These are phyloP conservation scores for Karalla daura DNA, from an alignment of 2,797 vertebrate genomes.

Conservation along the genomic window DNA sequence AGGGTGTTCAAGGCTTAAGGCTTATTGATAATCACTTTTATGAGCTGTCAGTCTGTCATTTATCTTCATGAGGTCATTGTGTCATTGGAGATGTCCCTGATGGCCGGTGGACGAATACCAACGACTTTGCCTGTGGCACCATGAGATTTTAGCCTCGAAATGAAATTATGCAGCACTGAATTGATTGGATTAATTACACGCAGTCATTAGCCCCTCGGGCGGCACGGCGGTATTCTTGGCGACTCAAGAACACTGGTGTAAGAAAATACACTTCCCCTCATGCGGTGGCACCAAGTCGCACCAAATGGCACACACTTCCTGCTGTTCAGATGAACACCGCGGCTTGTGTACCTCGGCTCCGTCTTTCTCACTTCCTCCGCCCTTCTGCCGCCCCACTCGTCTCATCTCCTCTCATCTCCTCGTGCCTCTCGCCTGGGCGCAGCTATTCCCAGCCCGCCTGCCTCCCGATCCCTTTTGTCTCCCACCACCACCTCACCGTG, in stretches of 20 bases:
- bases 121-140: too few relatives aligned
- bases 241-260: not conserved
- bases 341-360: constrained; percentile 25
- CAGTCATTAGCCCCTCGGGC: not conserved
- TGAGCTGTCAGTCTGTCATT: too few relatives aligned
- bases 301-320: constrained; percentile 24
- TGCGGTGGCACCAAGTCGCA: not conserved
- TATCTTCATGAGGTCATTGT: too few relatives aligned
- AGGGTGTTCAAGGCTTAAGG: too few relatives aligned
- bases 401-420: constrained; percentile 46
- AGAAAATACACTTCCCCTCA: not conserved
- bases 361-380: constrained; percentile 58
- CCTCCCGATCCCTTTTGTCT: constrained; percentile 54
- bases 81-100: too few relatives aligned
- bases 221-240: not conserved
- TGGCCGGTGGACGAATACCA: too few relatives aligned
- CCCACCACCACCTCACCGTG: constrained; percentile 38
- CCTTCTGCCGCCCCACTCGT: constrained; percentile 52
- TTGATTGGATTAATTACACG: too few relatives aligned
- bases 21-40: too few relatives aligned
- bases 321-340: constrained; percentile 23
- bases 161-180: too few relatives aligned
- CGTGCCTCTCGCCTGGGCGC: constrained; percentile 23
- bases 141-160: too few relatives aligned
- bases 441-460: constrained; percentile 27